Evolutionary conservation across 2,888 invertebrate species (phyloP).

Genomic region (Physocephala rufipes): DNA sequence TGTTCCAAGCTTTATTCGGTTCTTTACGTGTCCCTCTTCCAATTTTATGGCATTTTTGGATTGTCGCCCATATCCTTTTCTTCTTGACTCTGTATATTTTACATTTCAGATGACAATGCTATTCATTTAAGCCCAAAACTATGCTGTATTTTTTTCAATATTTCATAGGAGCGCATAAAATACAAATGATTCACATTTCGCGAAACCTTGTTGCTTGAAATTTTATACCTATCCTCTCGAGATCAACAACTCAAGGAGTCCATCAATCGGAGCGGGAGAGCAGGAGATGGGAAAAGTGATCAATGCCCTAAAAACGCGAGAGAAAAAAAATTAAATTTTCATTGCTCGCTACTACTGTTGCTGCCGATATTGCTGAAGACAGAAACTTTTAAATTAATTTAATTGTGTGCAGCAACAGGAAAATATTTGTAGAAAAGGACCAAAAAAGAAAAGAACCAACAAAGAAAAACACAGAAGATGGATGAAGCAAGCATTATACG

Average conservation of each 20-base stretch:
- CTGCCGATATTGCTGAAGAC: too few relatives aligned
- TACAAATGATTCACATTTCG: constrained; percentile 25
- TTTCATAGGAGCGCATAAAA: constrained; percentile 11
- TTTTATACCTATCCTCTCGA: too few relatives aligned
- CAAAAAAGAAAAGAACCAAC: too few relatives aligned
- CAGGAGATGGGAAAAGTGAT: neutral
- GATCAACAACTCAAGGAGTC: too few relatives aligned
- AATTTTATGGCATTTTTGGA: too few relatives aligned
- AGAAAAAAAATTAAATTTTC: constrained; percentile 20
- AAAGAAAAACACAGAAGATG: neutral
- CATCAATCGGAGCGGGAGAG: neutral
- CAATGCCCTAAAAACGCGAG: constrained; percentile 7
- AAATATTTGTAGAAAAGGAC: too few relatives aligned
- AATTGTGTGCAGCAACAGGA: constrained; percentile 6
- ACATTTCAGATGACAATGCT: constrained; percentile 11
- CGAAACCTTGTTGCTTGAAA: constrained; percentile 3
- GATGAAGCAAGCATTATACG: neutral
- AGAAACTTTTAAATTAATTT: constrained; percentile 29
- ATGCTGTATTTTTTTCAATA: constrained; percentile 10
- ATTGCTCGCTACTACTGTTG: neutral
- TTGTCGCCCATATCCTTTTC: neutral
- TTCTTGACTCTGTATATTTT: constrained; percentile 13
- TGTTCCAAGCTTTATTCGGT: neutral
- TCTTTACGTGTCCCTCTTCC: neutral
- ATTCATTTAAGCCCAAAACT: constrained; percentile 31